Base-by-base conservation (phyloP, 2,113 vertebrate species). In the Grammomys dolichurus region DNA sequence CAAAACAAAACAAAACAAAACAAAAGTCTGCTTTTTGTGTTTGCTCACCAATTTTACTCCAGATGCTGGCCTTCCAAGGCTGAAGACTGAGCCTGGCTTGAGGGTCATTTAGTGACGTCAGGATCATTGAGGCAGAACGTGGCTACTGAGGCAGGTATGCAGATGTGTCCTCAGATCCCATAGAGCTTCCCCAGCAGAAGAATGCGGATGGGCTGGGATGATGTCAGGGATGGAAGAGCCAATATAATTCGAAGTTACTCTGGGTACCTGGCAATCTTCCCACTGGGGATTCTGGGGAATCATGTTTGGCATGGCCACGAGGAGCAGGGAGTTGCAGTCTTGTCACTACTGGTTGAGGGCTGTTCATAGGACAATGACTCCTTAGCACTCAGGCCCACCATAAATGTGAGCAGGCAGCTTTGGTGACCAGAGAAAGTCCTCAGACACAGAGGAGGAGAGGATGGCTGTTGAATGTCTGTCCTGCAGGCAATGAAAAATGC, bases 271-370 rank as follows among this genome's bases (percentile, higher is more conserved):
- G 75, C 22, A 60, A 58, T 43, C 80, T 10, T 17, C 89, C 17
- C 4, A 0, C 28, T 4, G 36, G 63, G 36, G n/a, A 31, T 40
- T 31, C 63, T 36, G 19, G 26, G 87, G 5, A 43, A 36, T 46
- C 14, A 48, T 7, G 40, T 3, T 7, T 3, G 2, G 36, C 2
- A 0, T 33, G 24, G 1, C 6, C 69, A 65, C 5, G 5, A 40
- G 5, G 9, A 1, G 1, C 11, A 3, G 54, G 65, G 6, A 73
- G 31, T 73, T 16, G 28, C 60, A 24, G 17, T 78, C 46, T 78
- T 19, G 16, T 20, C 69, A n/a, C 36, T 48, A 3, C 6, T 13
- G 63, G 12, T 24, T 11, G 93, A 76, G 13, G 63, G 60, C 58
- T 5, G 17, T 58, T 72, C 1, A 0, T 0, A 17, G 24, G 36